Base-by-base conservation (phyloP, 2,113 vertebrate species). In the Chunga burmeisteri region DNA sequence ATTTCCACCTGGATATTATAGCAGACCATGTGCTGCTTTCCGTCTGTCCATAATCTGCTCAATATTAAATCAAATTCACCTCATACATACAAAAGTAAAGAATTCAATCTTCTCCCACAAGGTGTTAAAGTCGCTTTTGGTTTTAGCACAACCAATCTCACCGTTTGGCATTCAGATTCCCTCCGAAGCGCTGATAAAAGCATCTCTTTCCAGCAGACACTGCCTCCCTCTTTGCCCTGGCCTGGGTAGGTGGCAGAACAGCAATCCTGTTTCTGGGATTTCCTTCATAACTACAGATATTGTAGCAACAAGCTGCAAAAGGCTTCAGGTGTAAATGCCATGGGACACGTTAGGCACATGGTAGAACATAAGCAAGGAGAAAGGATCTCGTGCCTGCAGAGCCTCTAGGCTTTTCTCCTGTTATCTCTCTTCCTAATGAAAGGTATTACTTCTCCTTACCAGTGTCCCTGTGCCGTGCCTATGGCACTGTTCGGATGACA, bases 111-210 rank as follows among this genome's bases (percentile, higher is more conserved):
- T 71, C 38, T 87, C 30, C 40, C 23, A 67, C 38, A 46, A 62
- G n/a, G 40, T 27, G 23, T 59, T 68, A 88, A 72, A 78, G 6
- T 11, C 0, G 0, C 2, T 94, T 73, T 23, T 23, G 55, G 0
- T 38, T 91, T 86, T 66, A 89, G 81, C 77, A 89, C 30, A 50
- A n/a, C n/a, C 47, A 27, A 52, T 50, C 36, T 47, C 78, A 1
- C 52, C 49, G 38, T 19, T 56, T 32, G 30, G 15, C 56, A 27
- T 63, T 55, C 89, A 56, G 44, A 40, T 65, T 81, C 63, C 18
- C 27, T 50, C 78, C 40, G 10, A 73, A 73, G 36, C 8, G 61
- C 44, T 11, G 25, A 26, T 63, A 29, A 68, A 73, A 73, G 30
- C 36, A 52, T 2, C 49, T 34, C 56, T 59, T 84, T 23, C 53